These are phyloP conservation scores for Arnoldichthys spilopterus DNA, from an alignment of 2,797 vertebrate species.

Conservation along the genomic window DNA sequence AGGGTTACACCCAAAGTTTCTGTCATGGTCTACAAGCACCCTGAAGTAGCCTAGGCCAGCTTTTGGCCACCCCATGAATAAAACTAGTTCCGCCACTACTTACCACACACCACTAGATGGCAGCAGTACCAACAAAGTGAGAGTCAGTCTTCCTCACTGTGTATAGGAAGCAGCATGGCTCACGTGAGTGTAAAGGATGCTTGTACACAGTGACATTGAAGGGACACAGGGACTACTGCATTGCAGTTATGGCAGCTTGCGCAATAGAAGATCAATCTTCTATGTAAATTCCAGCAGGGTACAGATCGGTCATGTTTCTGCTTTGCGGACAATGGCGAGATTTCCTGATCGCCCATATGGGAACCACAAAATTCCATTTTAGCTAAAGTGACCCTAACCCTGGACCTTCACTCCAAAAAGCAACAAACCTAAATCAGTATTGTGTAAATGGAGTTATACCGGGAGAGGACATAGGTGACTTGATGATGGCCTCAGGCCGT, in stretches of 20 bases:
- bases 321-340: not conserved
- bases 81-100: too few species aligned
- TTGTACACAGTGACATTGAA: constrained; percentile 2
- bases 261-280: not conserved
- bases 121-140: constrained; percentile 12
- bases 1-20: too few species aligned
- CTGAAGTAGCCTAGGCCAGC: too few species aligned
- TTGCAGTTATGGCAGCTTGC: constrained; percentile 12
- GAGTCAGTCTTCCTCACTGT: not conserved
- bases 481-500: constrained; percentile 90
- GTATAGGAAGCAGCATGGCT: not conserved
- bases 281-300: not conserved
- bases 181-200: not conserved
- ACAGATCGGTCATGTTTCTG: not conserved
- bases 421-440: not conserved
- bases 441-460: constrained; percentile 67
- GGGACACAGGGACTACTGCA: constrained; percentile 16
- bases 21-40: too few species aligned
- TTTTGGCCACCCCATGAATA: too few species aligned
- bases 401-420: not conserved
- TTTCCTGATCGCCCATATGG: not conserved
- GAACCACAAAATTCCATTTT: not conserved
- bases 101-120: constrained; percentile 40
- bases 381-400: not conserved
- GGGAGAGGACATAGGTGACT: constrained; percentile 88